Evolutionary conservation across 2,888 invertebrate genomes (phyloP), one percentile per base, ranked within the genome.

Genomic region (Stomorhina lunata): DNA sequence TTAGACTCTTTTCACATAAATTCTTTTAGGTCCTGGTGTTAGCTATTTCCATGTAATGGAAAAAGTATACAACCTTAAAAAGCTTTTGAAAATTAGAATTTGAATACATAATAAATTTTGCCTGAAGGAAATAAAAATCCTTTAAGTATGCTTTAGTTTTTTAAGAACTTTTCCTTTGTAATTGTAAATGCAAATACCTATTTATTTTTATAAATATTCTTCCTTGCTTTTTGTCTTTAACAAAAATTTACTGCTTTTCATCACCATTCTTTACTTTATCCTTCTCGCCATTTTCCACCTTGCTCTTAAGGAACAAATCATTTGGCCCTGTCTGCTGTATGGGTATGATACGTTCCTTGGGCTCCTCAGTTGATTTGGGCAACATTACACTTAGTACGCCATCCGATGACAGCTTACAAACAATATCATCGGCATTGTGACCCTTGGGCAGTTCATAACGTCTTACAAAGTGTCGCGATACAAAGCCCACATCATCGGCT

Each of bases 381-480:
- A 95, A 95, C 0, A 93, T 93, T 59, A 96, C 93, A 0, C 94
- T 95, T 34, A 96, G 92, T 17, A 96, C 94, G 0, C 96, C 97
- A 88, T 97, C 96, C 0, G 96, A 94, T 0, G 96, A 95, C 45
- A 97, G 90, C 0, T 94, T 94, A 59, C 96, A 96, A 50, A 93
- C 92, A 1, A 97, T 93, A 81, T 94, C 93, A 6, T 94, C 93
- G 0, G 94, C 92, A 79, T 96, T 95, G 85, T 93, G 93, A 50
- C 93, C 93, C 59, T 93, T 91, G 1, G 95, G 95, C 9, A 95
- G 88, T 82, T 93, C 91, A 90, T 95, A 95, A 61, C 93, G 93
- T 65, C 97, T 93, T 0, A 92, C 92, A 90, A 97, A 97, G 89
- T 96, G 96, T 20, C 97, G 93, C 1, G 96, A 95, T 68, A 97